Evolutionary conservation across 2,888 invertebrate species (phyloP), one percentile per base, ranked within the genome.

Genomic region (Nesidiocoris tenuis): DNA sequence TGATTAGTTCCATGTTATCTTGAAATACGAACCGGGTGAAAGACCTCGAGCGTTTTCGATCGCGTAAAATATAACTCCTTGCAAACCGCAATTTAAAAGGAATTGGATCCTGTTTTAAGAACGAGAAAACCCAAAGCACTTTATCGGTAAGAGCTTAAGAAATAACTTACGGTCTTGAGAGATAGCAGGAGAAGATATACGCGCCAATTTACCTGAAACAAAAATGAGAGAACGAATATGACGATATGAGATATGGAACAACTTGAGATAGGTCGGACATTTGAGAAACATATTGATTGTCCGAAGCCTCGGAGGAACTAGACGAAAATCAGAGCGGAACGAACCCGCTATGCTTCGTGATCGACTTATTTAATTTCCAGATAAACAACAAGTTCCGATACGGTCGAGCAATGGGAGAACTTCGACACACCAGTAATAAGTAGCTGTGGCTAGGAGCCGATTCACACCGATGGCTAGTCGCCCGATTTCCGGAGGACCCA

Each of bases 241-340:
- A 24, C 24, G 1, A 21, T 16, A 22, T 25, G 17, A 39, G 39
- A 54, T n/a, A 66, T 19, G 64, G 19, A 24, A 21, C 21, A 19
- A 22, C 12, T 55, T 70, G 24, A 22, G 70, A 70, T 59, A 70
- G 70, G 70, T 70, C 70, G 57, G 57, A 21, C 22, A 25, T 61
- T 25, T 19, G n/a, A 12, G 67, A n/a, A n/a, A n/a, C n/a, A n/a
- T 56, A 68, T 68, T 56, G 59, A 70, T 70, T 24, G 59, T 23
- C 16, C 59, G 25, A 24, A 24, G 70, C 59, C 59, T 16, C 67
- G 54, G 55, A 56, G 67, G 59, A 57, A 55, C 55, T n/a, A 16
- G 67, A 12, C 18, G 57, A 54, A 70, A 70, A 70, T 22, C 70
- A 70, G 70, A 70, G 70, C 70, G 70, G 70, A 70, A 70, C 70